Conservation (phyloP, 2,888 invertebrate species). For the Heliconius hortense region DNA sequence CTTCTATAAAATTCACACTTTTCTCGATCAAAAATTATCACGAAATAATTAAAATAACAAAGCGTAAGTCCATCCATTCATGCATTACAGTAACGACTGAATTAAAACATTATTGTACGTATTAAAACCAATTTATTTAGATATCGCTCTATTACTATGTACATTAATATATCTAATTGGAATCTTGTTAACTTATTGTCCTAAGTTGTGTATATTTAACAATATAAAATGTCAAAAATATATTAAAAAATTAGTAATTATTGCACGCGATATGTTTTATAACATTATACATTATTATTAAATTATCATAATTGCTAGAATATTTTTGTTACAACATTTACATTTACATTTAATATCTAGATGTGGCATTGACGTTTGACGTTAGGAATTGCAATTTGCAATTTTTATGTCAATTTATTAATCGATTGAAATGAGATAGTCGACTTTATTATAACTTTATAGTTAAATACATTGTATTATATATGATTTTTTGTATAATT, state of each 20-base stretch:
- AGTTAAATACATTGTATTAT: neutral
- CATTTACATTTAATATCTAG: conserved; percentile 36
- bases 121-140: conserved; percentile 52
- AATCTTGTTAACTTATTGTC: conserved; percentile 46
- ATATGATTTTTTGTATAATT: no score
- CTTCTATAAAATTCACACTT: conserved; percentile 35
- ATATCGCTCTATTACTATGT: conserved; percentile 14
- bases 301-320: conserved; percentile 41
- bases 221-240: conserved; percentile 25
- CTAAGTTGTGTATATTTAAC: conserved; percentile 30
- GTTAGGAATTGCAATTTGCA: conserved; percentile 32
- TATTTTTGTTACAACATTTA: conserved; percentile 37
- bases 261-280: conserved; percentile 46
- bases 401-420: neutral
- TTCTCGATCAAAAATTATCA: conserved; percentile 21
- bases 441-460: neutral
- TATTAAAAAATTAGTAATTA: conserved; percentile 37
- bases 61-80: conserved; percentile 29
- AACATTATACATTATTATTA: conserved; percentile 47
- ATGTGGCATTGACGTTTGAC: conserved; percentile 24
- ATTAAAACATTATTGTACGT: conserved; percentile 60
- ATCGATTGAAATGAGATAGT: neutral
- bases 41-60: conserved; percentile 9
- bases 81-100: conserved; percentile 54
- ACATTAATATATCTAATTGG: conserved; percentile 48